These are phyloP conservation scores for Theocolax elegans DNA, from an alignment of 1,140 invertebrate species.

Conservation along the genomic window DNA sequence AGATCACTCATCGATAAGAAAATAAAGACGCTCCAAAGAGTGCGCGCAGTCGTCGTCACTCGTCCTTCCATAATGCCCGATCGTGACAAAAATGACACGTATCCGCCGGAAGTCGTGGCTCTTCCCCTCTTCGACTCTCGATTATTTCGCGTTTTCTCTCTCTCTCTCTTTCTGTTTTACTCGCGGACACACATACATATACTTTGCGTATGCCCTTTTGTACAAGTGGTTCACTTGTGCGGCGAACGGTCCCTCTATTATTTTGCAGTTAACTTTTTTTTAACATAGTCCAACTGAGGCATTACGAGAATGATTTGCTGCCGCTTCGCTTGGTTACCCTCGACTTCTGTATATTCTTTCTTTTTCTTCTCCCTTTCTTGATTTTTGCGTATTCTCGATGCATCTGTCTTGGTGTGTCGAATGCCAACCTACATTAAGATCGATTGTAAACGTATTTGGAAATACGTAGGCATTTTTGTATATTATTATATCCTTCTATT, in stretches of 20 bases:
- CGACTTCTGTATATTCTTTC: no score
- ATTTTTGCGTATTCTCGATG: background rate
- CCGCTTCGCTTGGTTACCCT: constrained; percentile 38
- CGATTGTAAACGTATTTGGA: constrained; percentile 27
- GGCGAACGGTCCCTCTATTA: constrained; percentile 50
- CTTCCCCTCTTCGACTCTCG: constrained; percentile 25
- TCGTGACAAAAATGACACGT: constrained; percentile 67
- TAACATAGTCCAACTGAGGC: background rate
- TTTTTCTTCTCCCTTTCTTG: background rate
- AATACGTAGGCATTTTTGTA: background rate
- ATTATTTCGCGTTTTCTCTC: background rate
- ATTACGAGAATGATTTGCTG: constrained; percentile 56
- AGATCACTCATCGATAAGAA: constrained; percentile 65
- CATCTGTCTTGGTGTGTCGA: constrained; percentile 48
- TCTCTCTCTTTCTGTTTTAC: constrained; percentile 11
- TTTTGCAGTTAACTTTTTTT: constrained; percentile 55
- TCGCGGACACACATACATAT: no score
- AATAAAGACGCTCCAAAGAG: constrained; percentile 52
- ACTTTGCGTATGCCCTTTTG: no score
- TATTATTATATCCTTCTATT: background rate
- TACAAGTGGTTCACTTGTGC: constrained; percentile 24
- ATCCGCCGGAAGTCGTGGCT: constrained; percentile 63
- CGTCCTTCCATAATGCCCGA: constrained; percentile 51
- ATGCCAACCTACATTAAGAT: constrained; percentile 46
- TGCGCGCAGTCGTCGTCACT: constrained; percentile 11